Percentiles rank a stretch among this genome's conserved stretches.
phyloP scores from a whole-genome alignment of 2,113 vertebrate species.

The Micronycteris hirsuta region DNA sequence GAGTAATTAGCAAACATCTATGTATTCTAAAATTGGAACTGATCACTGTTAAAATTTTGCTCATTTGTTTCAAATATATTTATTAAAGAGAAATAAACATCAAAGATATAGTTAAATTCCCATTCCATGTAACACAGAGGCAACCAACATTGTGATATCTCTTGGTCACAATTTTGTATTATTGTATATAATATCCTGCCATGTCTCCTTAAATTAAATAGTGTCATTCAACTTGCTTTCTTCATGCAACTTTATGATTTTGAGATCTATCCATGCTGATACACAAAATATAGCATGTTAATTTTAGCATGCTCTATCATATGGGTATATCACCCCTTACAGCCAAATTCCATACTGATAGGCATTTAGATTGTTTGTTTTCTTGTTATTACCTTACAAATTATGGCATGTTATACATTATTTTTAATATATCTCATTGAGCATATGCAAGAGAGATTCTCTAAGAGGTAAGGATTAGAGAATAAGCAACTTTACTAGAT shows the following conservation, averaged over 20 bases:
- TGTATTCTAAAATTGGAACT: neutral
- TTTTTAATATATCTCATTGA: neutral
- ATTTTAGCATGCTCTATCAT: neutral
- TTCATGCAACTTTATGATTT: neutral
- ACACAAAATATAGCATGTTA: neutral
- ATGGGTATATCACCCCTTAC: neutral
- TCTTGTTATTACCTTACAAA: neutral
- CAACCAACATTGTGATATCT: neutral
- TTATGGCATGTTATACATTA: neutral
- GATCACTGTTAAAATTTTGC: neutral
- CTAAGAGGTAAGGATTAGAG: neutral
- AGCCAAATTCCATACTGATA: neutral
- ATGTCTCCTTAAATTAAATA: neutral
- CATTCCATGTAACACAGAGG: neutral
- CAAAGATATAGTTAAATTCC: neutral
- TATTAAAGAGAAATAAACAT: neutral
- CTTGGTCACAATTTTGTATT: neutral
- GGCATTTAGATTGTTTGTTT: neutral
- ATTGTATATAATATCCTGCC: neutral
- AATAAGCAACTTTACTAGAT: neutral
- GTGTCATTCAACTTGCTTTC: neutral
- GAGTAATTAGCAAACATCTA: neutral
- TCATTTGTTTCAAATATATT: neutral
- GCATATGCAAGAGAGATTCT: neutral
- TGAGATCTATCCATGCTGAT: neutral